Base-by-base conservation (phyloP, 2,888 invertebrate genomes). In the Drosophila tanythrix region DNA sequence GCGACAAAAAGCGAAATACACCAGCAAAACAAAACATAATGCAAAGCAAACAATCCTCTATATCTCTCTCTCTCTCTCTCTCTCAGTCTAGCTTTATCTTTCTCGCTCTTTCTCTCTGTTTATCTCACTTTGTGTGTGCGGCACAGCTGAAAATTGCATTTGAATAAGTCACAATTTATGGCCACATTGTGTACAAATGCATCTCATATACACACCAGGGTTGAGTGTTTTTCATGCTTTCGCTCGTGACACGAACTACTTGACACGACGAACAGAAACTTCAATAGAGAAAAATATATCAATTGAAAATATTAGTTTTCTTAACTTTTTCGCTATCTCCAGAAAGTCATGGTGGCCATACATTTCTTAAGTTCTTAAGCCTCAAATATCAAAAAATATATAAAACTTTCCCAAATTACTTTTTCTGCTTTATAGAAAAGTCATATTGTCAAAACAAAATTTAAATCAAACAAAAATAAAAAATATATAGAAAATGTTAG, bases 141-240 rank as follows among this genome's bases (percentile, higher is more conserved):
- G 52, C 40, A 53, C 55, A 72, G 82, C 66, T 69, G 68, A 74
- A 83, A 78, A 82, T 76, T 82, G 80, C 76, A 76, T 74, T 82
- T 74, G 63, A 76, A 71, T 79, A 72, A 74, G 71, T 69, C 65
- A 63, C 70, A 62, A 78, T 76, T 79, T 76, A 75, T 81, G 70
- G 50, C 35, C 57, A 51, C 63, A 67, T 61, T 76, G 62, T 62
- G 21, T 10, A 35, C 38, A 67, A 56, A 18, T 55, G 33, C 27
- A 31, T n/a, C 25, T 7, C 15, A 38, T 55, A 27, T 18, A n/a
- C 6, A 29, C n/a, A 27, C 33, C 67, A 38, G 68, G 2, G 55
- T 13, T 67, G 55, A 40, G 21, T 10, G 29, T n/a, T 8, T 31
- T 21, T 10, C 13, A 33, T n/a, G 40, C 3, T 6, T 1, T n/a